Base-by-base conservation (phyloP, 2,797 vertebrate species). In the Pelobates cultripes region DNA sequence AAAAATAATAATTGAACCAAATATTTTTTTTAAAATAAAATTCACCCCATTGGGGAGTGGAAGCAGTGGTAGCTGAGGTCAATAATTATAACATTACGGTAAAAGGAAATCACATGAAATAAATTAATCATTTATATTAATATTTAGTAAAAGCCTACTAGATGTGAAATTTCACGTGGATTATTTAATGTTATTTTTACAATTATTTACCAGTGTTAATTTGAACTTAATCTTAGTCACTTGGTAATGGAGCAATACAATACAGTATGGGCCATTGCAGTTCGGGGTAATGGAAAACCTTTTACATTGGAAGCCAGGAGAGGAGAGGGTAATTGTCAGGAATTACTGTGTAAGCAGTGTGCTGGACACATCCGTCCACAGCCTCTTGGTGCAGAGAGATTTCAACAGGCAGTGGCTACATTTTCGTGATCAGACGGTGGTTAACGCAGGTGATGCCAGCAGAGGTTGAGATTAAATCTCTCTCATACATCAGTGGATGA, bases 401-500 rank as follows among this genome's bases (percentile, higher is more conserved):
- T 75, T 83, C 68, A 79, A 64, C 73, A 84, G 67, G 43, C 73
- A 76, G 78, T 7, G 67, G 73, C 72, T 84, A 79, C 75, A 75
- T 42, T 28, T 79, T 12, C 51, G 67, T 80, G 82, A 84, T 84
- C 82, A 84, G 82, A 84, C 47, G 60, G 43, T 80, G 77, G 77
- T 79, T 79, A 78, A 76, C 68, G 42, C 68, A 71, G 73, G 47
- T 67, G 77, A 76, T 79, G 68, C 77, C 60, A 70, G 44, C 55
- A 43, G 77, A 79, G 77, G 45, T 28, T 43, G 55, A 76, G 67
- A 84, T 84, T 53, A 84, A 84, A 72, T 84, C 73, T 75, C 73
- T 28, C 57, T 74, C 77, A 84, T 84, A 84, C 73, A 79, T 84
- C 77, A 80, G 55, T 75, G 67, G 73, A 76, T 84, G 82, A 84